phyloP scores from a whole-genome alignment of 2,113 vertebrate genomes.

The Leuciscus idus region DNA sequence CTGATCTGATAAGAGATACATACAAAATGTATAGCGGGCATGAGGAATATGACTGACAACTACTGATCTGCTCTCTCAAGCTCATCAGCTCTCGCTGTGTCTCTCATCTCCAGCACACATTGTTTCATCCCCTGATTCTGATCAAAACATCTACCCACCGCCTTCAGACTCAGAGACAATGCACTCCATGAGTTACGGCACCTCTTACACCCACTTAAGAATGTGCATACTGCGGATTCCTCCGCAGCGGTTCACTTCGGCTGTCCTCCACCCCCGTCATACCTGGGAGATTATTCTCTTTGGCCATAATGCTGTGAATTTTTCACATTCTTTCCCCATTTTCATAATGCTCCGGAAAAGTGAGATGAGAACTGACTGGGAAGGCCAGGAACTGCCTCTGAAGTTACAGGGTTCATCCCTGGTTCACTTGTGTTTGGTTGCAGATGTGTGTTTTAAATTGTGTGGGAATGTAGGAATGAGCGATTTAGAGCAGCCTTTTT shows the following conservation, averaged over 20 bases:
- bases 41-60: no score
- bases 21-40: no score
- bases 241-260: slow-evolving; percentile 46
- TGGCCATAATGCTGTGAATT: slow-evolving; percentile 56
- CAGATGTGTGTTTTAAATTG: slow-evolving; percentile 47
- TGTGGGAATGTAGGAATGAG: slow-evolving; percentile 40
- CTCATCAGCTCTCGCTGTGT: background rate
- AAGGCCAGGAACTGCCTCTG: slow-evolving; percentile 54
- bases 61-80: background rate
- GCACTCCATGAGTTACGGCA: slow-evolving; percentile 40
- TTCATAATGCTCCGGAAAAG: slow-evolving; percentile 62
- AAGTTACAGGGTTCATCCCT: slow-evolving; percentile 54
- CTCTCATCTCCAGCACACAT: background rate
- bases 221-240: slow-evolving; percentile 57
- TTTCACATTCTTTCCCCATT: slow-evolving; percentile 64
- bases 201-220: slow-evolving; percentile 46
- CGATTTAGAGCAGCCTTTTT: slow-evolving; percentile 37
- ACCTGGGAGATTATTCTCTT: slow-evolving; percentile 60
- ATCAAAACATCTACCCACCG: slow-evolving; percentile 33
- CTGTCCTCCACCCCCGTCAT: slow-evolving; percentile 55
- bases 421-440: slow-evolving; percentile 53
- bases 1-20: no score
- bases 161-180: slow-evolving; percentile 47
- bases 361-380: slow-evolving; percentile 51
- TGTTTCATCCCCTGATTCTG: slow-evolving; percentile 24